A percentile compares a stretch with the other conserved stretches of the same genome.
Conservation (phyloP, 2,113 vertebrate species). For the Gymnorhina tibicen region DNA sequence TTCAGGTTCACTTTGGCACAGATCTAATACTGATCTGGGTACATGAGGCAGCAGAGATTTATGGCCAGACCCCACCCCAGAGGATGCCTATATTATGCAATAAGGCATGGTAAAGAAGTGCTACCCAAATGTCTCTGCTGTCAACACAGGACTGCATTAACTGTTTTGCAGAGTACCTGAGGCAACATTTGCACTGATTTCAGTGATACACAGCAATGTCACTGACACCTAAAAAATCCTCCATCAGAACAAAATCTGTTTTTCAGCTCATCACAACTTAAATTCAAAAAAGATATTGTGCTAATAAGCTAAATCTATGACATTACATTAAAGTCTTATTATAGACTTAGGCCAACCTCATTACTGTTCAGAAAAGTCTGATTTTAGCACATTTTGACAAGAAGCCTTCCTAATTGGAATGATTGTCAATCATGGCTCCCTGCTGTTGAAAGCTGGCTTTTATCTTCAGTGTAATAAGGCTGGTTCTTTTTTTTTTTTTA, state of each 20-base stretch:
- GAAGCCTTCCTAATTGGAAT: constrained; percentile 70
- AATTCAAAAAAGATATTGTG: not conserved
- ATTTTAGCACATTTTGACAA: constrained; percentile 66
- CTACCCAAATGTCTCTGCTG: not conserved
- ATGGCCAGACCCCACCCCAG: not conserved
- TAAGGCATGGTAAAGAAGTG: not conserved
- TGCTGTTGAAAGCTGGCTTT: constrained; percentile 61
- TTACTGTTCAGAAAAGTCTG: constrained; percentile 42
- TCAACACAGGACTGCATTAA: not conserved
- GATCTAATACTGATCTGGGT: not conserved
- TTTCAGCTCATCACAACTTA: not conserved
- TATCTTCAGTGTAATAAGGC: constrained; percentile 58
- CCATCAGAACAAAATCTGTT: not conserved
- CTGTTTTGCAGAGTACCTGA: not conserved
- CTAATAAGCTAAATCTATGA: not conserved
- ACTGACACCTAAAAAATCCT: not conserved
- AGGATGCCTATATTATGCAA: not conserved
- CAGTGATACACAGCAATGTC: not conserved
- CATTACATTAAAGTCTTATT: not conserved
- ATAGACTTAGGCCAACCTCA: constrained; percentile 16
- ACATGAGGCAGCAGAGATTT: not conserved
- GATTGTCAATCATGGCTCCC: constrained; percentile 54
- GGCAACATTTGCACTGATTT: not conserved
- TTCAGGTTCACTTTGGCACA: not conserved
- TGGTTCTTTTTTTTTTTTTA: not conserved